Base-by-base conservation (phyloP, 2,888 invertebrate species). In the Hypolimnas misippus region DNA sequence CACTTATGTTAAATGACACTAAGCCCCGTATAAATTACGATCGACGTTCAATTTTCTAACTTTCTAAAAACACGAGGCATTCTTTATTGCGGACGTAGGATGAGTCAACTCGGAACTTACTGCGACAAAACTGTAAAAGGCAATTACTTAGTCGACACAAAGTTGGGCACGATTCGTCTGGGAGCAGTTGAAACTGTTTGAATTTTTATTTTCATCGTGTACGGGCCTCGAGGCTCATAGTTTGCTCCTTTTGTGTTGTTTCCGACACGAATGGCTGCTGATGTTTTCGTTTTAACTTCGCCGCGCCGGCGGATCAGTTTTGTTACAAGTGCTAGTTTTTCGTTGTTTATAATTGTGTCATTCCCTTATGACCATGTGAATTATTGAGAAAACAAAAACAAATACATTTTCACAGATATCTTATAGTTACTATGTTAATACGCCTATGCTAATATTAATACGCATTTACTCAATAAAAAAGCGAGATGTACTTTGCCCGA, bases 141-240 rank as follows among this genome's bases (percentile, higher is more conserved):
- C 84, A 84, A 87, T 87, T 86, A 86, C 86, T 86, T 83, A 82
- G 83, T 76, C 76, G 74, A 73, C 77, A 75, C 73, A 69, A 79
- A 80, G 78, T 83, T 81, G 72, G 69, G 73, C 76, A 77, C 77
- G 78, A 73, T 72, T 73, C 81, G 76, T 70, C 75, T 66, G 79
- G 78, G 81, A 77, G 66, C 73, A 68, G 76, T 79, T 66, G 56
- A 56, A 62, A 52, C 62, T 62, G 56, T 63, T 65, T 62, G 63
- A 46, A 67, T 40, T 67, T 59, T 64, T 67, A 64, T 67, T 65
- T 65, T 62, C 51, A 55, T 65, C 62, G 65, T 49, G 62, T 56
- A 51, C 57, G 50, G 35, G 67, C 59, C 59, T 54, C 59, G 53
- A 33, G 59, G 53, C 59, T 60, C 53, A 44, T 46, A 60, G 53